Base-by-base conservation (phyloP, 2,797 vertebrate species). In the Tokudaia muenninki region DNA sequence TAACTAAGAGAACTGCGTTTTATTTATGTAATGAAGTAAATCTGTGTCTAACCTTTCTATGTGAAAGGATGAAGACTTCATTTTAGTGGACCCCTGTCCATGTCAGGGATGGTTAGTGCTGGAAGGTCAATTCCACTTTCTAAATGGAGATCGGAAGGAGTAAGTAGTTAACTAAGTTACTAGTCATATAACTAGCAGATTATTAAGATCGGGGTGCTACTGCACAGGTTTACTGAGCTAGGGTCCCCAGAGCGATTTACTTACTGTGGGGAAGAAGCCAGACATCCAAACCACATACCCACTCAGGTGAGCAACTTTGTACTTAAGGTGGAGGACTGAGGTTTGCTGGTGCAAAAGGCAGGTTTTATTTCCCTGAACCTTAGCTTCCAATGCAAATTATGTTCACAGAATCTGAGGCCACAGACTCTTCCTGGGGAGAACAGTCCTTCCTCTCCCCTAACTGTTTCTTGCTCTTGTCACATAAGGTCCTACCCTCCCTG, bases 361-460 rank as follows among this genome's bases (percentile, higher is more conserved):
- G 37, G 17, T 12, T 77, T 93, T 57, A 19, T 19, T 72, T 92
- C 14, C 19, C 14, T 6, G 13, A 57, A 70, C 1, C 3, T 86
- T 79, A 50, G 11, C 72, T 63, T 82, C 72, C 24, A 57, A 91
- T 77, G 14, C 29, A 75, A 26, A 92, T 55, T 88, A 44, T 65
- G 37, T 7, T 26, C 94, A 29, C 41, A 81, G 77, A 90, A 47
- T 37, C 17, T 72, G 29, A 11, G 11, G 29, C 6, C 44, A 34
- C 29, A 5, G 0, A 5, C 0, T 6, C 4, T 19, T 47, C 21
- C 47, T 31, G 0, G 1, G 26, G n/a, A 79, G 87, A 50, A 14
- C 3, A n/a, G 14, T 10, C 10, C 65, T 83, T 72, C 26, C 6
- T 12, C 0, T 1, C 13, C 22, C 13, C 13, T 22, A 72, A 24